Evolutionary conservation across 2,113 vertebrate species (phyloP).

Genomic region (Rallus limicola): DNA sequence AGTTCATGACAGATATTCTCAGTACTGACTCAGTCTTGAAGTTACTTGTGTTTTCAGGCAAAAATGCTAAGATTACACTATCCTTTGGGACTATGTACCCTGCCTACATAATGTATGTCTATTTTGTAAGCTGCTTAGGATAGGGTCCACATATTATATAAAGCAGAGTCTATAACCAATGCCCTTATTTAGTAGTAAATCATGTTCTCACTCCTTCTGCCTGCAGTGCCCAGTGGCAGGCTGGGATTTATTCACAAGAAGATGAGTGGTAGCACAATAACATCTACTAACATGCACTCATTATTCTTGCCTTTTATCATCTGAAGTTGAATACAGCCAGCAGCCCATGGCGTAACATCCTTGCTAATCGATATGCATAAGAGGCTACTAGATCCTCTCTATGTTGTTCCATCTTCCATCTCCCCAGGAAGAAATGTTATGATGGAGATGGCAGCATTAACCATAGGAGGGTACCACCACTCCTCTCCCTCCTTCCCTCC

Average conservation of each 20-base stretch:
- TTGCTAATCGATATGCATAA: background rate
- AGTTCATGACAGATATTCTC: background rate
- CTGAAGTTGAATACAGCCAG: background rate
- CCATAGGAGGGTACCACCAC: background rate
- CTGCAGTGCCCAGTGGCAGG: background rate
- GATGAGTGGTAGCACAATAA: background rate
- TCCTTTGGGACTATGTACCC: background rate
- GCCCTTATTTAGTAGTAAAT: slow-evolving; percentile 42
- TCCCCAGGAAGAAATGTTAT: background rate
- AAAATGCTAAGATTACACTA: background rate
- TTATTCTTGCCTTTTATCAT: background rate
- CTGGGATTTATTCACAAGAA: background rate
- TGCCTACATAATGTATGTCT: background rate
- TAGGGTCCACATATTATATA: background rate
- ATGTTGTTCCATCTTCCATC: background rate
- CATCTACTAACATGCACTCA: background rate
- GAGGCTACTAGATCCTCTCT: background rate
- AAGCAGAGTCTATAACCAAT: background rate
- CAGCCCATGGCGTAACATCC: background rate
- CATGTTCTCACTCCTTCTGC: background rate
- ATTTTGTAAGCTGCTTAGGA: slow-evolving; percentile 19
- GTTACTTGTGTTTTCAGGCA: background rate
- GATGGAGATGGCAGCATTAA: background rate
- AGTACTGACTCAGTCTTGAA: background rate
- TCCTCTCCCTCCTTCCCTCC: background rate